Conservation (phyloP, 2,797 vertebrate species). For the Taeniopygia guttata region DNA sequence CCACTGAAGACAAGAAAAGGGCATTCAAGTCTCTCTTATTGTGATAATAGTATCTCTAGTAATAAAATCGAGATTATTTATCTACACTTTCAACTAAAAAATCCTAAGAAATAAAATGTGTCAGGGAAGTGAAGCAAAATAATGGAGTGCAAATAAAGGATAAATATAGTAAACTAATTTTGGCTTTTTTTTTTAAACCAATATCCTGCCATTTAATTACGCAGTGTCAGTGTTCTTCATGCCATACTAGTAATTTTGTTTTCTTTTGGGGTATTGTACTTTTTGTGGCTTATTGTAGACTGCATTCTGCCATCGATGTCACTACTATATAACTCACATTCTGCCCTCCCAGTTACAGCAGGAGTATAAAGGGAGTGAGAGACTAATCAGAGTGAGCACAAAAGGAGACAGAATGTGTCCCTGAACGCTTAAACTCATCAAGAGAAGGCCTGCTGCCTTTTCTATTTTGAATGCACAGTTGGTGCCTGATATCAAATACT, state of each 20-base stretch:
- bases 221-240: background rate
- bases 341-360: conserved; percentile 28
- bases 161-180: background rate
- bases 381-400: conserved; percentile 53
- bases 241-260: conserved; percentile 17
- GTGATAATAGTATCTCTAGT: background rate
- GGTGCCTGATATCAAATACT: conserved; percentile 40
- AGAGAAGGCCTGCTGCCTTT: conserved; percentile 53
- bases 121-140: background rate
- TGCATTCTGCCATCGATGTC: background rate
- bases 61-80: background rate
- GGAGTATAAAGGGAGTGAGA: conserved; percentile 10
- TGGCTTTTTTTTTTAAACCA: background rate
- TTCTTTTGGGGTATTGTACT: background rate
- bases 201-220: background rate
- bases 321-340: background rate
- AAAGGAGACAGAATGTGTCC: conserved; percentile 47
- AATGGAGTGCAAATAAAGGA: background rate
- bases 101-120: background rate
- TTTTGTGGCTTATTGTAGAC: background rate
- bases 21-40: background rate
- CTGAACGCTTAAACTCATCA: conserved; percentile 56
- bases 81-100: background rate
- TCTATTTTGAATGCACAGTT: conserved; percentile 52
- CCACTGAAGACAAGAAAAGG: background rate